phyloP scores from a whole-genome alignment of 2,888 invertebrate species.

The Scaptomyza tumidula region DNA sequence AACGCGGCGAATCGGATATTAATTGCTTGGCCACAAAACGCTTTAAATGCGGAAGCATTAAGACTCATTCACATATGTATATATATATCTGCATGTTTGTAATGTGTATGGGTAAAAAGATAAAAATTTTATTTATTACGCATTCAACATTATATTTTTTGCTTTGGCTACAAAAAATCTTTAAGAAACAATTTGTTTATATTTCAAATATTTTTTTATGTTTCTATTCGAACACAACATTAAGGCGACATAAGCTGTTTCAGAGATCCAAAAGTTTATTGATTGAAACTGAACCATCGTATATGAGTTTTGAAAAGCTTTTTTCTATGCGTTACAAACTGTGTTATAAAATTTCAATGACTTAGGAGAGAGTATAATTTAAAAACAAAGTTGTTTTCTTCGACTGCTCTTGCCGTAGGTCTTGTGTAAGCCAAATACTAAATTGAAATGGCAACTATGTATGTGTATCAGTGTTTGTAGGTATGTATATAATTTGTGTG shows the following conservation, averaged over 20 bases:
- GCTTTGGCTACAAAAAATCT: too few species aligned
- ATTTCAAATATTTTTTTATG: too few species aligned
- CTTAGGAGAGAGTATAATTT: constrained; percentile 25
- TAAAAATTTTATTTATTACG: too few species aligned
- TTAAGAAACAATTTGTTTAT: too few species aligned
- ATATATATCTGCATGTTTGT: too few species aligned
- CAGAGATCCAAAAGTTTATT: too few species aligned
- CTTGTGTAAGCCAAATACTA: constrained; percentile 51
- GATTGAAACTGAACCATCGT: too few species aligned
- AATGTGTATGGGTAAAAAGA: too few species aligned
- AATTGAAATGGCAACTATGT: constrained; percentile 34
- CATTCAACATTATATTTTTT: too few species aligned
- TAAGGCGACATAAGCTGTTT: too few species aligned
- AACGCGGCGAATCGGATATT: constrained; percentile 24
- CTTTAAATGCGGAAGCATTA: constrained; percentile 51
- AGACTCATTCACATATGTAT: background rate
- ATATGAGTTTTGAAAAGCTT: too few species aligned
- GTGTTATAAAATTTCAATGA: constrained; percentile 10
- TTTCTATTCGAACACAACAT: too few species aligned
- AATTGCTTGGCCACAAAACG: constrained; percentile 47
- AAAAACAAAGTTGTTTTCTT: constrained; percentile 27
- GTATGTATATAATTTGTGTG: constrained; percentile 32
- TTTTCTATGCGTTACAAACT: background rate
- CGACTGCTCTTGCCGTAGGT: constrained; percentile 22
- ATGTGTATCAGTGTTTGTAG: background rate